Conservation (phyloP, 92 coral and sea anemone genomes). For the Diadumene lineata region DNA sequence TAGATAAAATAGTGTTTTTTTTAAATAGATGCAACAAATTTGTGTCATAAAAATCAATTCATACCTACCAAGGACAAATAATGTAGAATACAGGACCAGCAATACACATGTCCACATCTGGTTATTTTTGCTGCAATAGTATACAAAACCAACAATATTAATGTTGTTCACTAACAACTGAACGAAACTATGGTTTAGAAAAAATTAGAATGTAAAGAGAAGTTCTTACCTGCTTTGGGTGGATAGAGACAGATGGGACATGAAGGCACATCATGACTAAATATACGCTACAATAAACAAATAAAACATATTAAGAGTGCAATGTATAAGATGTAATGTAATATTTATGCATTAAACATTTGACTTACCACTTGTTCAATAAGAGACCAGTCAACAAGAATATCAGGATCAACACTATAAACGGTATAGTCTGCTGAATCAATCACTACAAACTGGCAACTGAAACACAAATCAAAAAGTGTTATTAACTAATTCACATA, state of each 20-base stretch:
- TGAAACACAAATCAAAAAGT: constrained; percentile 7
- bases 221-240: constrained; percentile 93
- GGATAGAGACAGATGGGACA: constrained; percentile 96
- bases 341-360: background rate
- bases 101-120: constrained; percentile 96
- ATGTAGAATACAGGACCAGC: constrained; percentile 97
- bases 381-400: constrained; percentile 91
- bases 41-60: background rate
- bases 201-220: no score
- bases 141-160: no score
- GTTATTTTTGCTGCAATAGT: constrained; percentile 76
- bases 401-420: constrained; percentile 89
- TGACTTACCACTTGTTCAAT: constrained; percentile 93
- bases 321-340: background rate
- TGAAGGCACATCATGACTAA: constrained; percentile 91
- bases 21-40: background rate
- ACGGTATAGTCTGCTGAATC: constrained; percentile 88
- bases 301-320: no score
- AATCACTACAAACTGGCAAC: constrained; percentile 94
- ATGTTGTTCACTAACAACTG: no score
- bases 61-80: constrained; percentile 88
- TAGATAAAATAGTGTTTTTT: constrained; percentile 35
- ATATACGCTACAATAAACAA: constrained; percentile 69
- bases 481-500: no score
- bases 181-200: no score